These are phyloP conservation scores for Ptiloglossa arizonensis DNA, from an alignment of 1,140 invertebrate genomes.

Conservation along the genomic window DNA sequence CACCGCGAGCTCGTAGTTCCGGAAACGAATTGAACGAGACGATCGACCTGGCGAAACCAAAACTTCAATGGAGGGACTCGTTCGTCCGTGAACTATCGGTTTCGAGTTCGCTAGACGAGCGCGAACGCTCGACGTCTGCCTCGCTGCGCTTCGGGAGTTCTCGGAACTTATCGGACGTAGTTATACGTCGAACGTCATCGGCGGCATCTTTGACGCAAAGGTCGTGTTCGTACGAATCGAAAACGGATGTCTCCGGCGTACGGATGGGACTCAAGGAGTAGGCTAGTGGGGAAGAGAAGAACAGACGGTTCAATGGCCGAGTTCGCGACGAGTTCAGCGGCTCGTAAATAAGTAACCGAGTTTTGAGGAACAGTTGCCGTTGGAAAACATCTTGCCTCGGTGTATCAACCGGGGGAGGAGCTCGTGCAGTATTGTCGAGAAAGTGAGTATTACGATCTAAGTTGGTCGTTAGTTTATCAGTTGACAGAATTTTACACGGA, in stretches of 20 bases:
- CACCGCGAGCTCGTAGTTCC: no score
- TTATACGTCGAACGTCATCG: constrained; percentile 6
- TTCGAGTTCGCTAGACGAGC: background rate
- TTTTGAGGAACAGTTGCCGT: background rate
- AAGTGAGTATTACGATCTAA: background rate
- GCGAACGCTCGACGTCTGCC: background rate
- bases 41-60: background rate
- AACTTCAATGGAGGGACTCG: background rate
- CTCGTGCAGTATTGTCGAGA: background rate
- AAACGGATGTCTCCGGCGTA: background rate
- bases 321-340: background rate
- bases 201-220: constrained; percentile 19
- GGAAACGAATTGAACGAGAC: constrained; percentile 16
- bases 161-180: constrained; percentile 22
- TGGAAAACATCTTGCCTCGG: background rate
- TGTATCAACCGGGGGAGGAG: background rate
- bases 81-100: constrained; percentile 19
- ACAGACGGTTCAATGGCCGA: background rate
- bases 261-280: no score
- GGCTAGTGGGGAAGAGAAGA: no score
- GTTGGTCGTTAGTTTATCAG: background rate
- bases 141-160: constrained; percentile 3
- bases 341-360: constrained; percentile 39
- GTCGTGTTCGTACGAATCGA: constrained; percentile 2
- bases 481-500: no score